Evolutionary conservation across 2,797 vertebrate genomes (phyloP), one percentile per base, ranked within the genome.

Genomic region (Neoniphon sammara): DNA sequence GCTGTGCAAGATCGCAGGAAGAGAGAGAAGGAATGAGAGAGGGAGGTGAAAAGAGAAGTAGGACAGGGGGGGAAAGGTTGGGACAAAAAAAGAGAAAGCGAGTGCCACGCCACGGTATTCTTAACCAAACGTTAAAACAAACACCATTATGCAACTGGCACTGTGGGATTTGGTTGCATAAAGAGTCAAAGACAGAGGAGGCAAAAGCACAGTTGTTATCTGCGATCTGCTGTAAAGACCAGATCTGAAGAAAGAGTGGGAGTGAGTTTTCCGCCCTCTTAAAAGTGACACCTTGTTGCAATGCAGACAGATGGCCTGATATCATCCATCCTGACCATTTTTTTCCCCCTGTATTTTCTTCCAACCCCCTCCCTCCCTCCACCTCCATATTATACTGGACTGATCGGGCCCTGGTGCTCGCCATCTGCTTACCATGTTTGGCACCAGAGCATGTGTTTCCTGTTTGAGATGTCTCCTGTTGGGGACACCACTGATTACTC

Each of bases 391-490:
- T 75, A 74, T 73, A 76, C 77, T 85, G 83, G 85, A 81, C 88
- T 80, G 84, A 87, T 83, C 86, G 82, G 77, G 77, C 74, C 82
- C 85, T 81, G 85, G 84, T 75, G 87, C 78, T 88, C 73, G 84
- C 91, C 91, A 93, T 93, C 92, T 93, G 93, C 73, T 90, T 70
- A 65, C 83, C 81, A 63, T 74, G 75, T 85, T 88, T 84, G 85
- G 87, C 85, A 79, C 52, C 18, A 15, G 68, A 72, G 61, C 71
- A 68, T 70, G 50, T 17, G 72, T 83, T 86, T 83, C 87, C 88
- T 85, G 77, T 75, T 68, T 53, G 60, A 80, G 66, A 79, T 72
- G 31, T 76, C 77, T 80, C 77, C 85, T 73, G 74, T 80, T 69
- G 78, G 23, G 69, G 67, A 78, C 78, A 71, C 79, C 70, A 65